Percentiles rank a stretch among this genome's conserved stretches.
phyloP scores from a whole-genome alignment of 2,888 invertebrate species.

The Dryobotodes eremita region DNA sequence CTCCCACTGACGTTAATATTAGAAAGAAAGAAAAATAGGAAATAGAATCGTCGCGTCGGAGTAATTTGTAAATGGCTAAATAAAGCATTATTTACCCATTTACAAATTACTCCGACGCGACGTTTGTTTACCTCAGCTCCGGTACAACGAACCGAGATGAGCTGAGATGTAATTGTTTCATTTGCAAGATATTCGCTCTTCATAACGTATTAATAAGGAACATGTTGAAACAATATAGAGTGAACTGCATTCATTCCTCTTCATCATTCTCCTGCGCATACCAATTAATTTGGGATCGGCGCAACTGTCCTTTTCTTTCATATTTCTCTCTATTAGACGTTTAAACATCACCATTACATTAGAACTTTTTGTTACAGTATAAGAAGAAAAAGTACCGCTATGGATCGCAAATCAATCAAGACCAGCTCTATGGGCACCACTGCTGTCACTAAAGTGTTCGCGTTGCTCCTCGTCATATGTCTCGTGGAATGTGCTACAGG shows the following conservation, averaged over 20 bases:
- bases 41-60: no score
- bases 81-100: slow-evolving; percentile 31
- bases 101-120: background rate
- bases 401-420: slow-evolving; percentile 71
- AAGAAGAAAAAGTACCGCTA: slow-evolving; percentile 50
- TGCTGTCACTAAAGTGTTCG: slow-evolving; percentile 82
- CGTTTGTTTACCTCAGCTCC: slow-evolving; percentile 5
- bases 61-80: no score
- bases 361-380: slow-evolving; percentile 66
- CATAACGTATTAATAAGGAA: background rate
- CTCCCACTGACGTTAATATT: background rate
- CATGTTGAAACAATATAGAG: background rate
- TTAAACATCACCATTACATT: background rate
- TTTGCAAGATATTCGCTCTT: background rate
- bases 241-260: no score
- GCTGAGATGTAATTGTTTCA: background rate
- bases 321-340: no score
- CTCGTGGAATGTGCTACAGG: slow-evolving; percentile 92
- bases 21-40: no score
- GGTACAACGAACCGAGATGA: background rate
- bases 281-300: no score
- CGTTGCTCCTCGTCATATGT: slow-evolving; percentile 89
- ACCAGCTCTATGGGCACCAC: slow-evolving; percentile 68
- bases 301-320: no score
- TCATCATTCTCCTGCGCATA: no score